These are phyloP conservation scores for Drosophila subquinaria DNA, from an alignment of 2,888 invertebrate species.

Conservation along the genomic window DNA sequence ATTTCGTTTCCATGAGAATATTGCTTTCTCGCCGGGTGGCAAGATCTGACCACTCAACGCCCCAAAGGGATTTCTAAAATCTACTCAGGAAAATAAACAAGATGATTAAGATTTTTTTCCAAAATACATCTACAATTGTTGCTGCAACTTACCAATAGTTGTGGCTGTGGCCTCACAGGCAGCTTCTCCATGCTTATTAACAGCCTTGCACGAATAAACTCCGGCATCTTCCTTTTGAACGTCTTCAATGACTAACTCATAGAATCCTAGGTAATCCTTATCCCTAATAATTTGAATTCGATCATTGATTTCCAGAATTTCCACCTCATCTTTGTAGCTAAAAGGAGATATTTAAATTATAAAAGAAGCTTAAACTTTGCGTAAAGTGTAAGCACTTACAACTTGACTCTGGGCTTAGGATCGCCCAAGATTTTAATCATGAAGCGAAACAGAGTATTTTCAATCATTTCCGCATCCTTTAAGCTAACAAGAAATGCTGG, in stretches of 20 bases:
- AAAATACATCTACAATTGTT: not conserved
- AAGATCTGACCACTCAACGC: slow-evolving; percentile 90
- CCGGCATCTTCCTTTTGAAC: slow-evolving; percentile 93
- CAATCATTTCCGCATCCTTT: slow-evolving; percentile 94
- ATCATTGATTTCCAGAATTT: slow-evolving; percentile 89
- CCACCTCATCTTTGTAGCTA: slow-evolving; percentile 93
- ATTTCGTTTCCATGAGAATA: slow-evolving; percentile 94
- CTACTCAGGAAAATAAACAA: slow-evolving; percentile 84
- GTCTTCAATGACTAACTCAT: slow-evolving; percentile 94
- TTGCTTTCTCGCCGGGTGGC: slow-evolving; percentile 91
- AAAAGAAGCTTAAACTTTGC: not conserved
- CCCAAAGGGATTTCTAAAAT: slow-evolving; percentile 93
- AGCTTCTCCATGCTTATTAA: slow-evolving; percentile 92
- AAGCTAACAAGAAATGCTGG: slow-evolving; percentile 94
- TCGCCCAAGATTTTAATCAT: slow-evolving; percentile 95
- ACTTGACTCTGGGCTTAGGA: slow-evolving; percentile 95
- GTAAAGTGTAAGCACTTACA: slow-evolving; percentile 89
- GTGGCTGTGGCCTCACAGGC: slow-evolving; percentile 91
- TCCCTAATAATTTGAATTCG: slow-evolving; percentile 90
- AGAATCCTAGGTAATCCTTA: slow-evolving; percentile 92
- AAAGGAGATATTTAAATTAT: not conserved
- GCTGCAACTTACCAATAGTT: slow-evolving; percentile 89
- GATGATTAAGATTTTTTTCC: not conserved
- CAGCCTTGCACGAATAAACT: slow-evolving; percentile 93
- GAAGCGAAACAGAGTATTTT: slow-evolving; percentile 94